Conservation (phyloP, 2,113 vertebrate genomes). For the Hemibagrus wyckioides region DNA sequence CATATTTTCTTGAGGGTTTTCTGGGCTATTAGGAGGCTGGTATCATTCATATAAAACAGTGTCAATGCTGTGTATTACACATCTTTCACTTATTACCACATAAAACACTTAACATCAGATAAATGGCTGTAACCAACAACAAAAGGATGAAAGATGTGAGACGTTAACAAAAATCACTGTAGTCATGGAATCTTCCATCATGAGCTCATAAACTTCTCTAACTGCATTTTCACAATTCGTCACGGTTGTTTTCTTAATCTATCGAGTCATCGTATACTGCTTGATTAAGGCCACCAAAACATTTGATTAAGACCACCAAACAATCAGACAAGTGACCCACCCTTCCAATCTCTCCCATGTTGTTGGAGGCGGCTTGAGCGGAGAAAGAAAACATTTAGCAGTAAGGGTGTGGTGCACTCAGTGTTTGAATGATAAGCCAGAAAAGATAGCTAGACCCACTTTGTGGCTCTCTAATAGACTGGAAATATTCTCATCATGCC, state of each 20-base stretch:
- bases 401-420: constrained; percentile 47
- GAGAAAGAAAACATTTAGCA: constrained; percentile 26
- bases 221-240: background rate
- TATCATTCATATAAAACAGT: background rate
- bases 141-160: background rate
- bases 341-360: constrained; percentile 29
- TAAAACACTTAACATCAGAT: background rate
- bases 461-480: constrained; percentile 55
- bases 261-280: background rate
- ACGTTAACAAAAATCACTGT: background rate
- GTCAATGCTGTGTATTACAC: background rate
- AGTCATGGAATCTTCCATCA: background rate
- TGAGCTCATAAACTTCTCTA: background rate
- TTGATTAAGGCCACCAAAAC: constrained; percentile 27
- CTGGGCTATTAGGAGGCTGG: background rate
- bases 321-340: constrained; percentile 14
- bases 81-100: background rate
- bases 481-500: constrained; percentile 62
- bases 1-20: background rate
- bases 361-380: constrained; percentile 19
- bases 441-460: constrained; percentile 37
- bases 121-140: background rate
- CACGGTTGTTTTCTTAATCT: background rate
- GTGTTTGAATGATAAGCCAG: constrained; percentile 45
- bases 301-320: constrained; percentile 28